A percentile compares a stretch with the other conserved stretches of the same genome.
Evolutionary conservation across 2,113 vertebrate species (phyloP).

Genomic region (Xiphophorus hellerii): DNA sequence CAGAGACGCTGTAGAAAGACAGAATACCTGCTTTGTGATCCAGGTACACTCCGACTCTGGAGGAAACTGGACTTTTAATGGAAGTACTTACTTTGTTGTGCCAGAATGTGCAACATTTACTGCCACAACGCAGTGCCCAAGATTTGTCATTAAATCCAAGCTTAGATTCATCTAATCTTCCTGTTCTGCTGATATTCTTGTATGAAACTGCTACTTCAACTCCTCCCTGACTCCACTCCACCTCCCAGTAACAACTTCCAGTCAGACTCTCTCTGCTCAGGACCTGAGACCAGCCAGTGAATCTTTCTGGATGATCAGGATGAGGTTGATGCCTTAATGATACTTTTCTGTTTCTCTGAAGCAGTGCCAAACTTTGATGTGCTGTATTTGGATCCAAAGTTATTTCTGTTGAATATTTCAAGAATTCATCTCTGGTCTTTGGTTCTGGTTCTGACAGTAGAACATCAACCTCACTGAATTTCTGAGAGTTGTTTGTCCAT

Average conservation of each 20-base stretch:
- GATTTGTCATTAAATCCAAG: constrained; percentile 13
- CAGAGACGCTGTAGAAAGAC: too few relatives aligned
- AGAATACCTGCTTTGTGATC: too few relatives aligned
- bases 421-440: neutral
- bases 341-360: constrained; percentile 17
- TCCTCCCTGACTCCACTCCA: neutral
- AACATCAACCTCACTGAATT: too few relatives aligned
- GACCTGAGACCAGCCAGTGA: neutral
- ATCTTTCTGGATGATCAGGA: constrained; percentile 9
- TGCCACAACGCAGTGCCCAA: neutral
- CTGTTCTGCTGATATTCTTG: neutral
- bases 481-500: too few relatives aligned
- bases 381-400: constrained; percentile 25
- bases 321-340: fast-evolving
- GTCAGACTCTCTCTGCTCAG: constrained; percentile 13
- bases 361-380: fast-evolving
- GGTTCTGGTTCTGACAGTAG: too few relatives aligned
- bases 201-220: neutral
- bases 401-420: neutral
- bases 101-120: neutral
- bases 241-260: constrained; percentile 27
- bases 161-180: too few relatives aligned
- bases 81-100: neutral
- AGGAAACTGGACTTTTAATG: fast-evolving
- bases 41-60: too few relatives aligned